A percentile compares a stretch with the other conserved stretches of the same genome.
Evolutionary conservation across 2,888 invertebrate genomes (phyloP).

Genomic region (Achlya flavicornis): DNA sequence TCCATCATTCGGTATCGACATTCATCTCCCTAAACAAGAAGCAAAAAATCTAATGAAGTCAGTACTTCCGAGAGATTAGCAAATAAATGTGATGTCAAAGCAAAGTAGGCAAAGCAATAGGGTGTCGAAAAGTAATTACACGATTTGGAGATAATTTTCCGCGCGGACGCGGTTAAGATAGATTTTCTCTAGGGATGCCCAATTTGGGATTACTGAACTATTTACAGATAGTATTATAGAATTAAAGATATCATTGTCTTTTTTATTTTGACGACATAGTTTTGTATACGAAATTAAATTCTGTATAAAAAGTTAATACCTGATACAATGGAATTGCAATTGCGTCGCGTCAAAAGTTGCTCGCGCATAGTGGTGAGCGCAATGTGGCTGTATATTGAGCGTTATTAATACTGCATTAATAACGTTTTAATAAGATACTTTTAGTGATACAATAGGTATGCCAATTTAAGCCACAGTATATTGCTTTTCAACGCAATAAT

Average conservation of each 20-base stretch:
- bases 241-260: not conserved
- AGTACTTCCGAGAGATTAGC: not conserved
- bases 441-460: no score
- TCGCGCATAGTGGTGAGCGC: not conserved
- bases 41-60: slow-evolving; percentile 6
- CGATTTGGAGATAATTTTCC: slow-evolving; percentile 42
- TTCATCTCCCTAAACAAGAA: not conserved
- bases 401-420: no score
- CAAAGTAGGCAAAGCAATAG: slow-evolving; percentile 28
- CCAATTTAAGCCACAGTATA: no score
- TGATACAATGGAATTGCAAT: not conserved
- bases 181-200: slow-evolving; percentile 26
- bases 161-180: slow-evolving; percentile 37
- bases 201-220: not conserved
- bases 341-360: not conserved
- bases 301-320: not conserved
- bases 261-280: not conserved
- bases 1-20: not conserved
- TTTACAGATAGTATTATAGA: not conserved
- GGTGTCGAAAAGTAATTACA: slow-evolving; percentile 42
- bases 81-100: slow-evolving; percentile 19
- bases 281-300: not conserved
- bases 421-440: no score
- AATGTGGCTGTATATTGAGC: no score
- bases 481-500: no score